Percentiles rank a stretch among this genome's conserved stretches.
Conservation (phyloP, 2,888 invertebrate genomes). For the Andricus quercusramuli region DNA sequence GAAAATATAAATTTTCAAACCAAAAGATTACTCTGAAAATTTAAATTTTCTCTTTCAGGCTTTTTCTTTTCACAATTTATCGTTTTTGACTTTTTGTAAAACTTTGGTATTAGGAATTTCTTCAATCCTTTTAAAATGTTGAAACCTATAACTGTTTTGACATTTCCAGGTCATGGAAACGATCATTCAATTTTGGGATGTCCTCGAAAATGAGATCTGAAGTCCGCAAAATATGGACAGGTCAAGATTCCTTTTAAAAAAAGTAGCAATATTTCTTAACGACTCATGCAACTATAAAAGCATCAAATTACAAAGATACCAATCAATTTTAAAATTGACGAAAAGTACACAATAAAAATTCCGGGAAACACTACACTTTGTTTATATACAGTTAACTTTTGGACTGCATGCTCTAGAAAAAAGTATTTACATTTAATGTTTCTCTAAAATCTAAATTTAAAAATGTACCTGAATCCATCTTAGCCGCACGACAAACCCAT, state of each 20-base stretch:
- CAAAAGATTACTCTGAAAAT: too few relatives aligned
- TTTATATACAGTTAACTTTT: background rate
- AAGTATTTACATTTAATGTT: slow-evolving; percentile 10
- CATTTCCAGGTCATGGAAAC: slow-evolving; percentile 28
- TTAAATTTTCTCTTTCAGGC: too few relatives aligned
- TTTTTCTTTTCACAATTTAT: too few relatives aligned
- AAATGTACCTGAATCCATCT: slow-evolving; percentile 62
- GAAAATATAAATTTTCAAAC: too few relatives aligned
- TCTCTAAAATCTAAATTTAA: background rate
- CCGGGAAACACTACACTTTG: background rate
- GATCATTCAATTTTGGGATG: slow-evolving; percentile 16
- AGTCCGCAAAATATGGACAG: slow-evolving; percentile 27
- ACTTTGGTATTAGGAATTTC: background rate
- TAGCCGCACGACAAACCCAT: slow-evolving; percentile 57
- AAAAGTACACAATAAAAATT: background rate
- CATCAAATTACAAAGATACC: background rate
- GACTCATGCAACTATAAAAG: background rate
- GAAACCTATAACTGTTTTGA: slow-evolving; percentile 11
- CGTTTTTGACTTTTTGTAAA: background rate
- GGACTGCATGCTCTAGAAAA: background rate
- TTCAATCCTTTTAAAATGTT: background rate
- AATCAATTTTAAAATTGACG: background rate
- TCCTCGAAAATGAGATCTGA: slow-evolving; percentile 31
- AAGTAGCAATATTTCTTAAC: slow-evolving; percentile 4
- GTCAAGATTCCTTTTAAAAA: slow-evolving; percentile 32